A percentile compares a stretch with the other conserved stretches of the same genome.
These are phyloP conservation scores for Bos taurus DNA, from an alignment of 2,113 vertebrate species.

Conservation along the genomic window DNA sequence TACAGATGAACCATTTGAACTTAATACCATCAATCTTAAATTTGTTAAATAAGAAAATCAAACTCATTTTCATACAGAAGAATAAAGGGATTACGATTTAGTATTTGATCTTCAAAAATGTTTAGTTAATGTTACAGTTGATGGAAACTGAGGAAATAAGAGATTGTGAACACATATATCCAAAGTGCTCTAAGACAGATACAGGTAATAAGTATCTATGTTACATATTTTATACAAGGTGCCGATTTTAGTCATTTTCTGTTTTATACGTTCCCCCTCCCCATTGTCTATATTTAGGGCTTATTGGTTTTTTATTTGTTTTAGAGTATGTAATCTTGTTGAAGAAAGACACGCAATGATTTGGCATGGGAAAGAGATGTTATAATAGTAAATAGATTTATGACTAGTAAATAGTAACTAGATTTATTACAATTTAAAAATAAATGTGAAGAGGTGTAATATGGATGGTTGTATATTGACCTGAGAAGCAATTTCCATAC, in stretches of 20 bases:
- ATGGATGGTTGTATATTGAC: neutral
- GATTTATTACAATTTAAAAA: slow-evolving; percentile 12
- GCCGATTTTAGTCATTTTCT: neutral
- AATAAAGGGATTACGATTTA: neutral
- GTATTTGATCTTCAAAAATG: neutral
- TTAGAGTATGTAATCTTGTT: neutral
- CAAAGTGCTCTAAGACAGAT: neutral
- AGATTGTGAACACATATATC: neutral
- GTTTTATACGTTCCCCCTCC: neutral
- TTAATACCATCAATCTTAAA: neutral
- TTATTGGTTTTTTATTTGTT: neutral
- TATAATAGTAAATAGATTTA: neutral
- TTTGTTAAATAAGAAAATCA: neutral
- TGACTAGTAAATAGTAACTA: neutral
- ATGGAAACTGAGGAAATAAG: neutral
- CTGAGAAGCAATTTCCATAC: neutral
- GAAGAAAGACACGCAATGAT: neutral
- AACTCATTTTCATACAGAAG: neutral
- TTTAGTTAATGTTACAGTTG: neutral
- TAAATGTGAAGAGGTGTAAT: neutral
- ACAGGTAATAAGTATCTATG: neutral
- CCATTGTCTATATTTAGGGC: neutral
- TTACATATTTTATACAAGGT: neutral
- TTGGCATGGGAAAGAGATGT: neutral
- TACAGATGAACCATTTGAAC: neutral